Conservation (phyloP, 2,113 vertebrate genomes). For the Marcusenius ussheri region DNA sequence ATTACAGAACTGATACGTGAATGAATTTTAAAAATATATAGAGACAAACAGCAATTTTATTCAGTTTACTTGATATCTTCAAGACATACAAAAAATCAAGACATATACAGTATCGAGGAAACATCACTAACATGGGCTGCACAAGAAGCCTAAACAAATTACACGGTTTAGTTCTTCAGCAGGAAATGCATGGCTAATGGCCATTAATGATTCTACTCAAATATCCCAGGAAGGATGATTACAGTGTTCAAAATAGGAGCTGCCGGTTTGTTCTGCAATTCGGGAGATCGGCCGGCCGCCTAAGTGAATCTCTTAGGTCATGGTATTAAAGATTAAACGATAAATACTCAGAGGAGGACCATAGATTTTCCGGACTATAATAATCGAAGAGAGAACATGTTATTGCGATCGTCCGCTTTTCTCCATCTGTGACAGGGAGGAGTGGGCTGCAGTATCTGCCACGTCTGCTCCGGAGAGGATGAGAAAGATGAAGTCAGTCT, state of each 20-base stretch:
- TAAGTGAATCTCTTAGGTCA: background rate
- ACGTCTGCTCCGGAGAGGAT: constrained; percentile 42
- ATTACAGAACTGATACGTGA: background rate
- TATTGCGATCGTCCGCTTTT: background rate
- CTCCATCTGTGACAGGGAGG: background rate
- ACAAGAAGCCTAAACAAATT: background rate
- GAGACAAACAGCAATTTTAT: background rate
- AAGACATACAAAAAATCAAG: background rate
- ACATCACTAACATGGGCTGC: background rate
- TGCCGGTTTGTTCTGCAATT: background rate
- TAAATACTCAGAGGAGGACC: background rate
- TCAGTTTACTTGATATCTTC: background rate
- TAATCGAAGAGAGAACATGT: background rate
- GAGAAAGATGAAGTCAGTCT: constrained; percentile 13
- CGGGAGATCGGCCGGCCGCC: background rate
- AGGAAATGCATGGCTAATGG: constrained; percentile 3
- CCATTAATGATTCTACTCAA: background rate
- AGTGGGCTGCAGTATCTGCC: constrained; percentile 41
- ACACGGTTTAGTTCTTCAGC: background rate
- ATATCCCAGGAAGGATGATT: background rate
- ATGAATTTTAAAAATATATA: background rate
- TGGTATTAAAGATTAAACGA: background rate
- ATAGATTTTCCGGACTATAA: background rate
- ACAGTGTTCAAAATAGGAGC: background rate
- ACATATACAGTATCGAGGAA: background rate